phyloP scores from a whole-genome alignment of 2,113 vertebrate genomes.

The Coptodon rendalli region DNA sequence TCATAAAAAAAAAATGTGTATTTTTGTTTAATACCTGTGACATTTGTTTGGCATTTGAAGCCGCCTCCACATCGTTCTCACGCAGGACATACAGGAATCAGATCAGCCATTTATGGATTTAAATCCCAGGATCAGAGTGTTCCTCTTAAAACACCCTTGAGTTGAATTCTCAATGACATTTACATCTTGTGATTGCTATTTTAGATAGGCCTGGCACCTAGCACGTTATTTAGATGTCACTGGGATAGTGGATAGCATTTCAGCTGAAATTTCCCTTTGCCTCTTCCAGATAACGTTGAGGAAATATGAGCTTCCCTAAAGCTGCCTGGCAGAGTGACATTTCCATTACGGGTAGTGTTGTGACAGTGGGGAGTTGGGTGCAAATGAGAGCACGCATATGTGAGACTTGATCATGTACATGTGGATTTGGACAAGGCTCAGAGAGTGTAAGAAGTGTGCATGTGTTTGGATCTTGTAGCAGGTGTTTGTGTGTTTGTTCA shows the following conservation, averaged over 20 bases:
- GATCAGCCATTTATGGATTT: constrained; percentile 42
- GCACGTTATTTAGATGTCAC: constrained; percentile 44
- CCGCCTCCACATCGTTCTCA: constrained; percentile 2
- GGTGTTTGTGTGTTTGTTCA: background rate
- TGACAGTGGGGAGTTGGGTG: constrained; percentile 22
- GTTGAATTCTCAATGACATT: constrained; percentile 55
- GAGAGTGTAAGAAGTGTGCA: background rate
- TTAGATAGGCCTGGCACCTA: constrained; percentile 24
- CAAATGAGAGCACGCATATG: background rate
- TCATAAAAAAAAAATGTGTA: background rate
- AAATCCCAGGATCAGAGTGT: constrained; percentile 50
- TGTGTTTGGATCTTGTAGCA: background rate
- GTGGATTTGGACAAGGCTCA: background rate
- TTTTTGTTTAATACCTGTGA: constrained; percentile 40
- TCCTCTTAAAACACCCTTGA: constrained; percentile 23
- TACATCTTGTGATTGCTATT: constrained; percentile 40
- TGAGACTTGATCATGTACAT: background rate
- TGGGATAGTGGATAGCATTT: constrained; percentile 9
- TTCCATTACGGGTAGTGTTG: constrained; percentile 17
- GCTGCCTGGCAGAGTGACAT: background rate
- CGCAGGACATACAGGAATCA: background rate
- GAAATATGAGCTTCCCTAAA: background rate
- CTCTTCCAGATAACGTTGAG: background rate
- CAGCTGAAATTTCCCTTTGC: background rate
- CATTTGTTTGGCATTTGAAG: constrained; percentile 65